phyloP scores from a whole-genome alignment of 2,888 invertebrate genomes.

The Caenorhabditis imperialis region DNA sequence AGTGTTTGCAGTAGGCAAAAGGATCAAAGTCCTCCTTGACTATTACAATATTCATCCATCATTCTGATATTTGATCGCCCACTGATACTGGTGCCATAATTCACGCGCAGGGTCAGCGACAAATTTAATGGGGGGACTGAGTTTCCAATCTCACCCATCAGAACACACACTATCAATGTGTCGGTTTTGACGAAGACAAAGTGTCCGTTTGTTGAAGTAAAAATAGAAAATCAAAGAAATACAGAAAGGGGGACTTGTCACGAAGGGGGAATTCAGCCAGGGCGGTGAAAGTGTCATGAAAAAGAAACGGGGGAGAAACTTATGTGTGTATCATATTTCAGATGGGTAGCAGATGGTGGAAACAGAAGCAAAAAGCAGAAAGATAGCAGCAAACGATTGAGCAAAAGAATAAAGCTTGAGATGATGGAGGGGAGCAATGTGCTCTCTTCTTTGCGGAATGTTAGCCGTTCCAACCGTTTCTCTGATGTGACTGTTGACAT shows the following conservation, averaged over 20 bases:
- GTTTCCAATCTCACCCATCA: constrained; percentile 20
- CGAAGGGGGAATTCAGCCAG: constrained; percentile 13
- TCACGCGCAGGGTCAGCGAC: constrained; percentile 30
- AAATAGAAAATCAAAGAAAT: neutral
- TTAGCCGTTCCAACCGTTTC: constrained; percentile 11
- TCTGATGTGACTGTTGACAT: constrained; percentile 12
- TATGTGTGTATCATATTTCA: constrained; percentile 43
- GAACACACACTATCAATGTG: constrained; percentile 22
- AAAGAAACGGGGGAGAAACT: constrained; percentile 6
- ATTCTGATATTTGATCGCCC: constrained; percentile 50
- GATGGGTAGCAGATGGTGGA: constrained; percentile 10
- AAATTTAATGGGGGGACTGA: constrained; percentile 35
- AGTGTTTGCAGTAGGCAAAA: constrained; percentile 1
- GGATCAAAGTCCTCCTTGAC: constrained; percentile 20
- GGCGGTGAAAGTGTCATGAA: neutral
- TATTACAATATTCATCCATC: constrained; percentile 28
- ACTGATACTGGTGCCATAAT: constrained; percentile 43
- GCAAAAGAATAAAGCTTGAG: neutral
- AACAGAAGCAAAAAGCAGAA: constrained; percentile 2
- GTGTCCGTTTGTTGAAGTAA: constrained; percentile 21
- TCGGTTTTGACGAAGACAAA: constrained; percentile 48
- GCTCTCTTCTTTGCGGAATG: no score
- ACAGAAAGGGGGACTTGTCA: constrained; percentile 5
- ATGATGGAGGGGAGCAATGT: no score
- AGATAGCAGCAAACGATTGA: constrained; percentile 14